Conservation (phyloP, 92 coral and sea anemone genomes). For the Anthopleura xanthogrammica region DNA sequence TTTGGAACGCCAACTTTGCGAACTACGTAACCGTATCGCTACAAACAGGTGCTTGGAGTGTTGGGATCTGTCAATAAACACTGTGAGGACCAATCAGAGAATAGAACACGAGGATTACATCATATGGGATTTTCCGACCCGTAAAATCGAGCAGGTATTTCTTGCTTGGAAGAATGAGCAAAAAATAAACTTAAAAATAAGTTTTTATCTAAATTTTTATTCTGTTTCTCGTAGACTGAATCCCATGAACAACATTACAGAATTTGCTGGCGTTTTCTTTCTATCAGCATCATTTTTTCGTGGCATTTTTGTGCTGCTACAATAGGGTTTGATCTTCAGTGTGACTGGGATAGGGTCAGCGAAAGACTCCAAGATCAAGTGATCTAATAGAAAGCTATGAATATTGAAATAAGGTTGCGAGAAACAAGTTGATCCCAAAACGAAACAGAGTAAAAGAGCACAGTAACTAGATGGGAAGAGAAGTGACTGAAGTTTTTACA, state of each 20-base stretch:
- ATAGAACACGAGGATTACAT: slow-evolving; percentile 46
- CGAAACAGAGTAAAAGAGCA: background rate
- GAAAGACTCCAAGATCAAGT: slow-evolving; percentile 6
- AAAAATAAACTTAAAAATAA: slow-evolving; percentile 20
- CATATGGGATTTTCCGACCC: slow-evolving; percentile 59
- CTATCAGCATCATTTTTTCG: background rate
- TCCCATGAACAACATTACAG: background rate
- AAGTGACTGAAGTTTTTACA: background rate
- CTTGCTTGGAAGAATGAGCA: slow-evolving; percentile 10
- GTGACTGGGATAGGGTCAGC: background rate
- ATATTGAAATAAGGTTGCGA: slow-evolving; percentile 23
- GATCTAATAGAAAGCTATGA: slow-evolving; percentile 20
- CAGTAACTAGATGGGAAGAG: background rate
- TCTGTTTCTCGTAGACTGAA: background rate
- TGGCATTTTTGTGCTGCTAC: background rate
- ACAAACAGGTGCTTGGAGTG: slow-evolving; percentile 65
- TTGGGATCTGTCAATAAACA: slow-evolving; percentile 36
- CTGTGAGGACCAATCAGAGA: slow-evolving; percentile 43
- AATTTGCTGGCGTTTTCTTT: background rate
- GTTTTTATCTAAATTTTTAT: no score
- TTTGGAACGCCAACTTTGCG: slow-evolving; percentile 50
- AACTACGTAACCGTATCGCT: slow-evolving; percentile 72
- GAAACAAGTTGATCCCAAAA: background rate
- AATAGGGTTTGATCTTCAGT: background rate
- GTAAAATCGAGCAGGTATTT: slow-evolving; percentile 52